These are phyloP conservation scores for Leptopilina myrica DNA, from an alignment of 2,888 invertebrate genomes.

Conservation along the genomic window DNA sequence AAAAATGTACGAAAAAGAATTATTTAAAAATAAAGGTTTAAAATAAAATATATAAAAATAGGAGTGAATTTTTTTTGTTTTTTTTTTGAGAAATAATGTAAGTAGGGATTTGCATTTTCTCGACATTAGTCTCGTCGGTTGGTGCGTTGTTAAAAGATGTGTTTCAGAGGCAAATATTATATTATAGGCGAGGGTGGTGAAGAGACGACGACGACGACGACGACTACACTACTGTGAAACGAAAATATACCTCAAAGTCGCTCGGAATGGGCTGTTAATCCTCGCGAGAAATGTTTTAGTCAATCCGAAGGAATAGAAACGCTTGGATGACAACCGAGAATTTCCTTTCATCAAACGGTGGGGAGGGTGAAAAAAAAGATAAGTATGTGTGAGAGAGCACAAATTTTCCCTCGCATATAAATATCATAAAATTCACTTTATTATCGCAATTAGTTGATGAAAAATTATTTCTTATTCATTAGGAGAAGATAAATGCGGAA, in stretches of 20 bases:
- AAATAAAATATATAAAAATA: too few relatives aligned
- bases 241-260: constrained; percentile 62
- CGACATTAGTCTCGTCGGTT: background rate
- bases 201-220: background rate
- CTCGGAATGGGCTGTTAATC: constrained; percentile 59
- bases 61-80: too few relatives aligned
- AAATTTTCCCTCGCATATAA: background rate
- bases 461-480: background rate
- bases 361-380: background rate
- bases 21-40: too few relatives aligned
- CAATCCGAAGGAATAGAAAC: constrained; percentile 19
- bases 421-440: background rate
- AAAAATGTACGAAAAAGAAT: too few relatives aligned
- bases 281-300: constrained; percentile 42
- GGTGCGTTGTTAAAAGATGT: constrained; percentile 25
- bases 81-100: too few relatives aligned
- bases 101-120: too few relatives aligned
- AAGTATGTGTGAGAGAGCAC: background rate
- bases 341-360: constrained; percentile 2
- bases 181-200: constrained; percentile 28
- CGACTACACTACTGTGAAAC: constrained; percentile 47
- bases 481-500: too few relatives aligned
- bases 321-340: constrained; percentile 27
- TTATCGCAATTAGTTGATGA: background rate
- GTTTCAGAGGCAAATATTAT: constrained; percentile 19